phyloP scores from a whole-genome alignment of 2,888 invertebrate genomes.

The Mayetiola destructor region DNA sequence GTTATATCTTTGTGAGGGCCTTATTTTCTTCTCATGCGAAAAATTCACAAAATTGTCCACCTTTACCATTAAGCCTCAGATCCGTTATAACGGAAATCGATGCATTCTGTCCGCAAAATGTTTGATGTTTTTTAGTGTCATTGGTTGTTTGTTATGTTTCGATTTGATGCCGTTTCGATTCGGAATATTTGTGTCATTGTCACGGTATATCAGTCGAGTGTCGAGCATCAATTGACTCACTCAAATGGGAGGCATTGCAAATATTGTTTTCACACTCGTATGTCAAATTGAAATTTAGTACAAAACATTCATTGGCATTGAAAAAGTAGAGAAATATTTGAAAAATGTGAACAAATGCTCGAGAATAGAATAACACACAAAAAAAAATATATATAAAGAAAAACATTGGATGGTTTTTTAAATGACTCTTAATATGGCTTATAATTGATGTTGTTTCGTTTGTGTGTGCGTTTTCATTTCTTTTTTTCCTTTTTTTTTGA shows the following conservation, averaged over 20 bases:
- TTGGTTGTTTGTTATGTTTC: too few species aligned
- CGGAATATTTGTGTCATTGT: too few species aligned
- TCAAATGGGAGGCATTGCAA: too few species aligned
- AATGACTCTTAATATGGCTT: slow-evolving; percentile 6
- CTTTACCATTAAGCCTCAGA: not conserved
- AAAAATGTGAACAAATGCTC: not conserved
- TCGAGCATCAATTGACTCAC: too few species aligned
- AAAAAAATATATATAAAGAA: slow-evolving; percentile 3
- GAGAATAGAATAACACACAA: too few species aligned
- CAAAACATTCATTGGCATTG: not conserved
- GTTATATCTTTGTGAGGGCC: not conserved
- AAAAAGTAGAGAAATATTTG: not conserved
- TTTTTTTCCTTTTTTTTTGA: not conserved
- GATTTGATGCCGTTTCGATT: too few species aligned
- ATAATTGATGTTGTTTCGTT: slow-evolving; percentile 3
- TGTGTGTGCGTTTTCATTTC: not conserved
- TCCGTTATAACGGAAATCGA: slow-evolving; percentile 1
- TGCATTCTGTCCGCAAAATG: slow-evolving; percentile 3
- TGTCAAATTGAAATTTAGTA: not conserved
- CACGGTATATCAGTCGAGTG: too few species aligned
- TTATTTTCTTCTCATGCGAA: not conserved
- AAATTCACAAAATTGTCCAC: not conserved
- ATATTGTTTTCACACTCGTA: too few species aligned
- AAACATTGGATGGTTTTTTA: not conserved
- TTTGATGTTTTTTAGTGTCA: slow-evolving; percentile 7